Evolutionary conservation across 1,140 invertebrate species (phyloP).

Genomic region (Tribolium madens): DNA sequence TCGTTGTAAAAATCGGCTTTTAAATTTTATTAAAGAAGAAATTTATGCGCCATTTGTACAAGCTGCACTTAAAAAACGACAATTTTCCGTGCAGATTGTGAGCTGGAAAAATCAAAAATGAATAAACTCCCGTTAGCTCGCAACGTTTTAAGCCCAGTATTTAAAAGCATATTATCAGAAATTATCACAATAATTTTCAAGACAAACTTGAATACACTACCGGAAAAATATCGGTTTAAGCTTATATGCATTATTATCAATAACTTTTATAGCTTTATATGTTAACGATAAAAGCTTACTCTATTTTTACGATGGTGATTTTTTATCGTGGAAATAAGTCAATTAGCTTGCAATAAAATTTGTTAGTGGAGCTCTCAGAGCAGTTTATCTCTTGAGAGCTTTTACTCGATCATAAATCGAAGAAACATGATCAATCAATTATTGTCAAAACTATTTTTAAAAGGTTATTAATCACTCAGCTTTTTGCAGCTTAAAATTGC

Average conservation of each 20-base stretch:
- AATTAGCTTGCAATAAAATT: constrained; percentile 37
- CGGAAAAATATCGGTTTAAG: constrained; percentile 31
- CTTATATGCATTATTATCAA: constrained; percentile 31
- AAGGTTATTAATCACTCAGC: constrained; percentile 16
- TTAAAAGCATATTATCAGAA: constrained; percentile 12
- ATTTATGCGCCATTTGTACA: neutral
- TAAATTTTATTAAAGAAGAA: neutral
- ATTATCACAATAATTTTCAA: constrained; percentile 5
- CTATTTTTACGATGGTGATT: constrained; percentile 28
- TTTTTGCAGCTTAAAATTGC: constrained; percentile 10
- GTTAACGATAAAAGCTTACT: constrained; percentile 36
- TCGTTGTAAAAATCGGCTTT: neutral
- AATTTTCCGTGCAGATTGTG: neutral
- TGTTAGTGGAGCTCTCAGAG: constrained; percentile 17
- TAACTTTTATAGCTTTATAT: constrained; percentile 28
- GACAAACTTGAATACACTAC: neutral
- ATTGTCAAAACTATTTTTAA: constrained; percentile 38
- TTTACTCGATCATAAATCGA: constrained; percentile 34
- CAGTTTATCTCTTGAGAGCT: constrained; percentile 29
- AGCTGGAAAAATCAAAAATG: neutral
- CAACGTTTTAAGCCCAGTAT: neutral
- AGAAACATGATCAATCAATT: constrained; percentile 34
- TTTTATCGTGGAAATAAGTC: constrained; percentile 32
- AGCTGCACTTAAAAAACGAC: neutral
- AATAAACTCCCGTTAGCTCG: neutral